Percentiles rank a stretch among this genome's conserved stretches.
Evolutionary conservation across 2,797 vertebrate species (phyloP).

Genomic region (Hyperoplus immaculatus): DNA sequence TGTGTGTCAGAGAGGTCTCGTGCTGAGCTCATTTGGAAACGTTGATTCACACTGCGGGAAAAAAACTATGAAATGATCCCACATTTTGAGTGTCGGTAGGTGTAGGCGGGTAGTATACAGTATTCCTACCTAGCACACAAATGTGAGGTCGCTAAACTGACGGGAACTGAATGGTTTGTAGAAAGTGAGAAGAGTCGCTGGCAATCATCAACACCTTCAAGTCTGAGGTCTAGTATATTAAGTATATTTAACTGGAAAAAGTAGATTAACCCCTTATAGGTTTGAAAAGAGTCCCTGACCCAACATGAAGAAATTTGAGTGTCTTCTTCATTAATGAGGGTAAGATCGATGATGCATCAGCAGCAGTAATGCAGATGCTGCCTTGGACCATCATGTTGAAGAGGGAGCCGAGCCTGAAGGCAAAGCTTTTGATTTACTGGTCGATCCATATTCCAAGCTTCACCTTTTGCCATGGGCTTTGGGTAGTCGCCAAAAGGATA

Average conservation of each 20-base stretch:
- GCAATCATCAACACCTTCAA: not conserved
- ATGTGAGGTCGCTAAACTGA: not conserved
- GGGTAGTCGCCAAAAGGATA: not conserved
- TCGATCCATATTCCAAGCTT: not conserved
- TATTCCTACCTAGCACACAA: not conserved
- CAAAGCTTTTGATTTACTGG: not conserved
- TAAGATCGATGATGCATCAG: not conserved
- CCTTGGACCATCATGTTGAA: not conserved
- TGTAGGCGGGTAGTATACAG: too few relatives aligned
- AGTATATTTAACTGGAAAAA: not conserved
- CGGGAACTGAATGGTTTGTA: not conserved
- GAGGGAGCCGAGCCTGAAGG: not conserved
- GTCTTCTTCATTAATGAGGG: not conserved
- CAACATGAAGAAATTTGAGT: not conserved
- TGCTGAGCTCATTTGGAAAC: not conserved
- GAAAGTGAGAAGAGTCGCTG: not conserved
- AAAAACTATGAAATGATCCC: not conserved
- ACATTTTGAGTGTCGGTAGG: not conserved
- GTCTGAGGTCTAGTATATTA: not conserved
- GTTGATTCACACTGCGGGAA: slow-evolving; percentile 12
- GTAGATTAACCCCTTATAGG: not conserved
- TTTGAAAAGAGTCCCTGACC: not conserved
- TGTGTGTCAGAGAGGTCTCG: not conserved
- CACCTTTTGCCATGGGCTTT: not conserved
- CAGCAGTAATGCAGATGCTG: not conserved